Evolutionary conservation across 2,797 vertebrate species (phyloP).

Genomic region (Antennarius maculatus): DNA sequence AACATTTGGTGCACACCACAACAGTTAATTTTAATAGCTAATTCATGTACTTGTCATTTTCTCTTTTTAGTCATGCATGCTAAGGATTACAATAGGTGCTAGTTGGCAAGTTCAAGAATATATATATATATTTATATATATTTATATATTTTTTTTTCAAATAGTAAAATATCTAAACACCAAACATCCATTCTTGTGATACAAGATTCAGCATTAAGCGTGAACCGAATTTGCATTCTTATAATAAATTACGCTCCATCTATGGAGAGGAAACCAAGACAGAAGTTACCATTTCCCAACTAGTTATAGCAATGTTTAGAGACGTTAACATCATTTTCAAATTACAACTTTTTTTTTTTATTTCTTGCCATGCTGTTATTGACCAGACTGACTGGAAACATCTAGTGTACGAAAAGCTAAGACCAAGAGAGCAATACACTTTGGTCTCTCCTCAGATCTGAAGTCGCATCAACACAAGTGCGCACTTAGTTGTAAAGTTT

Average conservation of each 20-base stretch:
- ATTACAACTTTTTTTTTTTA: constrained; percentile 63
- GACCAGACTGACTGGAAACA: constrained; percentile 77
- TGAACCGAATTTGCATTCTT: constrained; percentile 96
- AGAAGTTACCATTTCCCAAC: constrained; percentile 80
- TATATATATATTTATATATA: constrained; percentile 41
- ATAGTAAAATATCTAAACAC: constrained; percentile 98
- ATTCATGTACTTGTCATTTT: constrained; percentile 84
- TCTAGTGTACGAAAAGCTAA: constrained; percentile 89
- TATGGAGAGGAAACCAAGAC: constrained; percentile 83
- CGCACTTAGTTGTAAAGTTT: constrained; percentile 98
- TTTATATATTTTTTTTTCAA: constrained; percentile 78
- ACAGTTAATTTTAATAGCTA: constrained; percentile 92
- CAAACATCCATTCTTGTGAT: constrained; percentile 99
- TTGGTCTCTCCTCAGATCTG: constrained; percentile 96
- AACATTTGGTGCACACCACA: constrained; percentile 99
- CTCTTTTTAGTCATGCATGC: constrained; percentile 94
- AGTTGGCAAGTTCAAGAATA: constrained; percentile 95
- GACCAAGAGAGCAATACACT: constrained; percentile 91
- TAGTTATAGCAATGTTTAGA: constrained; percentile 79
- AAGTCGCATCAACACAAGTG: constrained; percentile 96
- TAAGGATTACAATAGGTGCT: constrained; percentile 97
- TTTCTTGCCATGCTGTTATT: constrained; percentile 79
- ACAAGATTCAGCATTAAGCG: constrained; percentile 95
- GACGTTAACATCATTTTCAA: constrained; percentile 80
- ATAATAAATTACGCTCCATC: constrained; percentile 86